Conservation (phyloP, 2,888 invertebrate species). For the Thecophora atra region DNA sequence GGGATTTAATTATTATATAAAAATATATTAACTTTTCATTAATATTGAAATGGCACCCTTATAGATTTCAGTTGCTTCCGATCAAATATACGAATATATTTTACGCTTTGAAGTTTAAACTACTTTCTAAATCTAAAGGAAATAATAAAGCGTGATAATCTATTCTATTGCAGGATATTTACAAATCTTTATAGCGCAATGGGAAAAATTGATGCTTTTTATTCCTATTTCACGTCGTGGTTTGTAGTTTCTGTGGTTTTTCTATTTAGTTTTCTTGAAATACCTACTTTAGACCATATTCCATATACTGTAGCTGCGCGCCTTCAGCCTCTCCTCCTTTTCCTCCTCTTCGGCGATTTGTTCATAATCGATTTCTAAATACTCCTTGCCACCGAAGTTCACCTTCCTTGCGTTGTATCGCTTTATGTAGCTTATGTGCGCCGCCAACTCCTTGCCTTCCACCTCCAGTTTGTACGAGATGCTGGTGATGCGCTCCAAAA, state of each 20-base stretch:
- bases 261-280: neutral
- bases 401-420: constrained; percentile 63
- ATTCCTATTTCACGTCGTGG: neutral
- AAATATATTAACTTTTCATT: neutral
- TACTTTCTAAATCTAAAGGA: too few relatives aligned
- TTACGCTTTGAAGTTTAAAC: too few relatives aligned
- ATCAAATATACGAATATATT: too few relatives aligned
- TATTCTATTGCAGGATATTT: too few relatives aligned
- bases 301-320: constrained; percentile 64
- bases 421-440: constrained; percentile 64
- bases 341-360: constrained; percentile 62
- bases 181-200: too few relatives aligned
- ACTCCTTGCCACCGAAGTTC: constrained; percentile 63
- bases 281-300: constrained; percentile 56
- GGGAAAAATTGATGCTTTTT: too few relatives aligned
- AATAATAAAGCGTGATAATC: too few relatives aligned
- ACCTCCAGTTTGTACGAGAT: constrained; percentile 63
- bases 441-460: constrained; percentile 62
- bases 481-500: constrained; percentile 63
- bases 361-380: constrained; percentile 65
- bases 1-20: neutral
- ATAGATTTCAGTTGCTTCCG: too few relatives aligned
- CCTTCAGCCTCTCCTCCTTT: constrained; percentile 52
- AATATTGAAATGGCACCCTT: too few relatives aligned
- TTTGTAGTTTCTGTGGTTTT: neutral